These are phyloP conservation scores for Rotaria magnacalcarata DNA, from an alignment of 2,888 invertebrate species.

Conservation along the genomic window DNA sequence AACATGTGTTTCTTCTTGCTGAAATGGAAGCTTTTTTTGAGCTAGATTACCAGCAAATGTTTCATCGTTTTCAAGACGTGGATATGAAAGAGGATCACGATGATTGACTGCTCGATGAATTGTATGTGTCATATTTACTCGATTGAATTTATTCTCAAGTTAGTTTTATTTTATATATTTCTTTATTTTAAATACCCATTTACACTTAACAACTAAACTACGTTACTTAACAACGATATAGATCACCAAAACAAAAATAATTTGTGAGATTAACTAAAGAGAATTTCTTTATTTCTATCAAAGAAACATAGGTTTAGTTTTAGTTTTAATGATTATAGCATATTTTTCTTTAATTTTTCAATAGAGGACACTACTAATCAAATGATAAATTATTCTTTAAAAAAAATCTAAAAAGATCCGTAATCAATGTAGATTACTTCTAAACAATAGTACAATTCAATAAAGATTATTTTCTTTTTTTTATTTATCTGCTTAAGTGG, in stretches of 20 bases:
- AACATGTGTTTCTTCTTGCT: neutral
- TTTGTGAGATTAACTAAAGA: no score
- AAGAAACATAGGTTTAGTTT: no score
- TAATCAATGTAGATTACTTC: no score
- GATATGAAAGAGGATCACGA: conserved; percentile 45
- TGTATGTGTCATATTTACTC: conserved; percentile 9
- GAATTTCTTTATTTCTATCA: no score
- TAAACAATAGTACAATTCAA: neutral
- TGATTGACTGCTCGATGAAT: conserved; percentile 44
- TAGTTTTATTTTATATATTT: no score
- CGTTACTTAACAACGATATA: neutral
- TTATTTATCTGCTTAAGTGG: no score
- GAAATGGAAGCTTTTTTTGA: conserved; percentile 42
- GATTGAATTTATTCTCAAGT: neutral
- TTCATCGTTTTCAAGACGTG: conserved; percentile 42
- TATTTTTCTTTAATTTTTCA: neutral
- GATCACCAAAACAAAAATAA: no score
- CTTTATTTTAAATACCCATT: no score
- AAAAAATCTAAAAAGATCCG: no score
- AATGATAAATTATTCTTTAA: neutral
- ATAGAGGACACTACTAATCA: neutral
- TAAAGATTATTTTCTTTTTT: neutral
- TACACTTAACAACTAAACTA: neutral
- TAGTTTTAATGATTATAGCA: no score
- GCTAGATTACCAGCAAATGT: conserved; percentile 25